Conservation (phyloP, 2,888 invertebrate species). For the Eurytoma californica region DNA sequence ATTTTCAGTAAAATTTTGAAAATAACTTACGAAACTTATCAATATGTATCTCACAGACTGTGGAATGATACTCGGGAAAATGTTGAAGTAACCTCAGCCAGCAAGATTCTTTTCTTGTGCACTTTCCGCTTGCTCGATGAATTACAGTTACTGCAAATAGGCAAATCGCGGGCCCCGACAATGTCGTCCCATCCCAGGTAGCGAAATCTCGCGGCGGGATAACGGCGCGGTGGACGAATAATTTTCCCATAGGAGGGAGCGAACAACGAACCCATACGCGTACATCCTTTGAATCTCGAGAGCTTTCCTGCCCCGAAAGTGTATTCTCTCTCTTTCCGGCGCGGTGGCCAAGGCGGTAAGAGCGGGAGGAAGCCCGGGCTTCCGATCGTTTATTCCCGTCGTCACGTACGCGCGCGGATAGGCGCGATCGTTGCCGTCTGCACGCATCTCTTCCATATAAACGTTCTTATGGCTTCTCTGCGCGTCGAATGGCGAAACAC, state of each 20-base stretch:
- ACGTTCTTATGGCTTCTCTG: conserved; percentile 16
- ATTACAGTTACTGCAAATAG: conserved; percentile 68
- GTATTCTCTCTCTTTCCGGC: neutral
- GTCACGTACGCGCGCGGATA: conserved; percentile 62
- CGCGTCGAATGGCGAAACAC: conserved; percentile 41
- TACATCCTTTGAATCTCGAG: conserved; percentile 65
- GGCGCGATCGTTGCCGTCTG: conserved; percentile 38
- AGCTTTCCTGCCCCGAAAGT: conserved; percentile 39
- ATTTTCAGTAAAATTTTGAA: neutral
- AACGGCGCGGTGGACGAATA: conserved; percentile 63
- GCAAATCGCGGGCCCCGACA: conserved; percentile 63
- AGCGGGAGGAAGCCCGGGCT: neutral
- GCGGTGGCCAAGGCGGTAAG: neutral
- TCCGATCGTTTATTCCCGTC: conserved; percentile 62
- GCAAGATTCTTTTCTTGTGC: conserved; percentile 45
- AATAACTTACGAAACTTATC: too few species aligned
- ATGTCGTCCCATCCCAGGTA: conserved; percentile 54
- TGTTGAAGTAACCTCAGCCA: neutral
- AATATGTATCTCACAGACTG: too few species aligned
- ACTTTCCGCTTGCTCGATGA: conserved; percentile 42
- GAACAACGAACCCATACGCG: conserved; percentile 55
- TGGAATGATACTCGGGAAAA: too few species aligned
- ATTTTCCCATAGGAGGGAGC: conserved; percentile 67
- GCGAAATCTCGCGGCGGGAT: conserved; percentile 59
- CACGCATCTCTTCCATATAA: neutral